These are phyloP conservation scores for Drosophila pseudotakahashii DNA, from an alignment of 2,888 invertebrate species.

Conservation along the genomic window DNA sequence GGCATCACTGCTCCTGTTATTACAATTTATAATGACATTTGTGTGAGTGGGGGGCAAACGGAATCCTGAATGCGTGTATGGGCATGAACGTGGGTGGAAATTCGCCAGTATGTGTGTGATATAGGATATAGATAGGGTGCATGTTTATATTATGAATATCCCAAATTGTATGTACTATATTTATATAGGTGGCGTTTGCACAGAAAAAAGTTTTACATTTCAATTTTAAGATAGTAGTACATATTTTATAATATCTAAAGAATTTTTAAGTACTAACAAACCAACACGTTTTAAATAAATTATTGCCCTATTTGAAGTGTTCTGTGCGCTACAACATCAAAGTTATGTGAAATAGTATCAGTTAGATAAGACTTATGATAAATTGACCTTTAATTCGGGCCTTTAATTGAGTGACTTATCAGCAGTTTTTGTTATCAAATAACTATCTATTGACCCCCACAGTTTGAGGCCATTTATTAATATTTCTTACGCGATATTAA, in stretches of 20 bases:
- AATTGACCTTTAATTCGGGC: slow-evolving; percentile 28
- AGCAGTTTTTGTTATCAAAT: neutral
- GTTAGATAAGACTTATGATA: slow-evolving; percentile 38
- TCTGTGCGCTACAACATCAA: slow-evolving; percentile 4
- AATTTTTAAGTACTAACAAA: too few species aligned
- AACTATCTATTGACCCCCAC: slow-evolving; percentile 8
- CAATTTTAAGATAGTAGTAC: neutral
- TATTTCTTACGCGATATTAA: neutral
- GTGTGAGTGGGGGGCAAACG: slow-evolving; percentile 50
- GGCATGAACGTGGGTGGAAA: slow-evolving; percentile 45
- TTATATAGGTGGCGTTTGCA: slow-evolving; percentile 9
- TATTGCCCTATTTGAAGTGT: neutral
- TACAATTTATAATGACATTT: slow-evolving; percentile 82
- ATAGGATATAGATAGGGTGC: slow-evolving; percentile 70
- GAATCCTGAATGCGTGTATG: slow-evolving; percentile 22
- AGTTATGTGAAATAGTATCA: slow-evolving; percentile 5
- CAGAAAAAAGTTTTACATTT: slow-evolving; percentile 2
- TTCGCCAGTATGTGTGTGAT: slow-evolving; percentile 57
- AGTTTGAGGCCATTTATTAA: neutral
- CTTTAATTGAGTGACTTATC: slow-evolving; percentile 14
- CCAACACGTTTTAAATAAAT: too few species aligned
- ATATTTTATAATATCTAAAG: neutral
- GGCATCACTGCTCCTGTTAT: slow-evolving; percentile 73
- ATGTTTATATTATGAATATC: slow-evolving; percentile 75
- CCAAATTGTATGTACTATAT: slow-evolving; percentile 41